phyloP scores from a whole-genome alignment of 2,888 invertebrate species.

The Macaria notata region DNA sequence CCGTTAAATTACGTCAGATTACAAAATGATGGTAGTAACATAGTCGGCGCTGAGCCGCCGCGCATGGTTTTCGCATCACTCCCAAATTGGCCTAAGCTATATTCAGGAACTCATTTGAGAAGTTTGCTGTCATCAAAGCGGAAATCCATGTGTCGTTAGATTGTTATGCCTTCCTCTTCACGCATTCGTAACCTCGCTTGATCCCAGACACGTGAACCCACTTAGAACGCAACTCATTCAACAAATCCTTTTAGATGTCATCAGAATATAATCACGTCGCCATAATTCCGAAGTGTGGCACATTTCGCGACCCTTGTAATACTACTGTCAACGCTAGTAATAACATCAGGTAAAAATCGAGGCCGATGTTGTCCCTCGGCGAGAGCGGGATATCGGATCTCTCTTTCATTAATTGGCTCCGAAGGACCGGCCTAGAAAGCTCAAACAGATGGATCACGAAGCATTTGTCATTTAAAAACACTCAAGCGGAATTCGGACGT shows the following conservation, averaged over 20 bases:
- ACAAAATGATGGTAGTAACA: conserved; percentile 51
- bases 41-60: conserved; percentile 30
- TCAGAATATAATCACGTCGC: conserved; percentile 36
- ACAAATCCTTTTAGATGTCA: conserved; percentile 26
- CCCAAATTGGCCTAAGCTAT: conserved; percentile 62
- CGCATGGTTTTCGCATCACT: conserved; percentile 65
- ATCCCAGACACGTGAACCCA: conserved; percentile 21
- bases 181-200: conserved; percentile 22
- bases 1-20: conserved; percentile 68
- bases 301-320: conserved; percentile 64
- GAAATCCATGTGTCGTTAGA: conserved; percentile 55
- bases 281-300: conserved; percentile 58
- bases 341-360: conserved; percentile 78
- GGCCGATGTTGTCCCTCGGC: conserved; percentile 61
- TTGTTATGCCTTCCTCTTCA: conserved; percentile 23
- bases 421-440: conserved; percentile 50
- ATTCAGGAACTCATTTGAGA: conserved; percentile 66
- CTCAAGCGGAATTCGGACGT: conserved; percentile 53
- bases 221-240: conserved; percentile 25
- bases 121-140: conserved; percentile 68
- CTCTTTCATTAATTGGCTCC: conserved; percentile 69
- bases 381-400: conserved; percentile 59
- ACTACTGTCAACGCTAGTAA: conserved; percentile 69
- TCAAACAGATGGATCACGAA: conserved; percentile 59
- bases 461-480: conserved; percentile 63